These are phyloP conservation scores for Buathra laborator DNA, from an alignment of 2,888 invertebrate species.

Conservation along the genomic window DNA sequence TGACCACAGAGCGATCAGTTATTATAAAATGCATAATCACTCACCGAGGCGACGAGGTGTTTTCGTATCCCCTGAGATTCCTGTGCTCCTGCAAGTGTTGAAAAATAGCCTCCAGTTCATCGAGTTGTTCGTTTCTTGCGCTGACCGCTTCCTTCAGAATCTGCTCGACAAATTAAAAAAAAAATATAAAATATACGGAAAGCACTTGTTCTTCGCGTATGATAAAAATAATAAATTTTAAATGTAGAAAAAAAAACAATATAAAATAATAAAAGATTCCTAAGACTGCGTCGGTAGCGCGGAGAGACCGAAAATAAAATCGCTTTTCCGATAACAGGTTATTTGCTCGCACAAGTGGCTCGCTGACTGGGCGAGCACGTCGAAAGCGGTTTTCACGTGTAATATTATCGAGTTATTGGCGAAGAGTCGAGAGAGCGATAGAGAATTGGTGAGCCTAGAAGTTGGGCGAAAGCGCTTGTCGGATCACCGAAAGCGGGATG, in stretches of 20 bases:
- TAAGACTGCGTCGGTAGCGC: not conserved
- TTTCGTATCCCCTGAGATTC: conserved; percentile 86
- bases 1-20: not conserved
- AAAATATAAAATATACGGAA: not conserved
- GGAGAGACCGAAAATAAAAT: conserved; percentile 79
- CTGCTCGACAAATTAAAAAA: conserved; percentile 57
- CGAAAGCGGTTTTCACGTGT: conserved; percentile 83
- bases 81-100: conserved; percentile 88
- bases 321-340: conserved; percentile 83
- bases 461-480: conserved; percentile 27
- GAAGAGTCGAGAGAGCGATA: conserved; percentile 71
- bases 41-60: conserved; percentile 79
- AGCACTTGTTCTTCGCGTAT: not conserved
- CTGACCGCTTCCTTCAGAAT: conserved; percentile 85
- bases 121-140: conserved; percentile 88
- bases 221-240: not conserved
- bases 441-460: conserved; percentile 49
- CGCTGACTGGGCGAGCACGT: conserved; percentile 82
- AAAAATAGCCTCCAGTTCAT: conserved; percentile 89
- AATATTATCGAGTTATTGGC: conserved; percentile 83
- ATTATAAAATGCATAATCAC: conserved; percentile 53
- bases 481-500: conserved; percentile 29
- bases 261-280: not conserved
- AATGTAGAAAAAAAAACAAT: not conserved
- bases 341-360: conserved; percentile 83